Base-by-base conservation (phyloP, 2,888 invertebrate genomes). In the Tachina lurida region DNA sequence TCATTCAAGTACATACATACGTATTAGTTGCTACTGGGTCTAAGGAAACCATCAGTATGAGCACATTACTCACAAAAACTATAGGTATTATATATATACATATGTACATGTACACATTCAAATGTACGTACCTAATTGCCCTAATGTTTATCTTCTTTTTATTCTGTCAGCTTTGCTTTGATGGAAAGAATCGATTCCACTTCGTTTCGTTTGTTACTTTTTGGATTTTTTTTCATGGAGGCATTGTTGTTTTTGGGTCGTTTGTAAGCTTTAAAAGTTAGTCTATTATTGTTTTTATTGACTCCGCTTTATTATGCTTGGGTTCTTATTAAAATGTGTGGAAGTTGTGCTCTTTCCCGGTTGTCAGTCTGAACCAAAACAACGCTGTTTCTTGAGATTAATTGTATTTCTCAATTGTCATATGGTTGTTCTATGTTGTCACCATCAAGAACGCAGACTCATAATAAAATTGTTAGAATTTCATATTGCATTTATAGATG, bases 161-260 rank as follows among this genome's bases (percentile, higher is more conserved):
- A 56, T 47, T 43, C 10, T 39, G 31, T 68, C 60, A 22, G 31
- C 54, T 65, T 56, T 19, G 68, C 60, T 77, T 68, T 62, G 65
- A 73, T 77, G 76, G 83, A 83, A 73, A 83, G 71, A 82, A 73
- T 86, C 86, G 71, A 83, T 86, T 86, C 83, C 86, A 79, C 75
- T 49, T 81, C 62, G 81, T 81, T 85, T 81, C 81, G 10, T 67
- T 31, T 39, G 54, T 39, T 67, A 74, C 31, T 74, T 74, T 78
- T 43, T 60, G 41, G 68, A 15, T 43, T 45, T 74, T n/a, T 80
- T 39, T 71, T 47, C 39, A 15, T 67, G 65, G 58, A 49, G 47
- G 7, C 52, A 56, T 65, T 80, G 47, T 75, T 70, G 65, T 65
- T 73, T 54, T 43, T 82, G 56, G 73, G 73, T 67, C 47, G 67